Evolutionary conservation across 2,888 invertebrate genomes (phyloP).

Genomic region (Acleris cristana): DNA sequence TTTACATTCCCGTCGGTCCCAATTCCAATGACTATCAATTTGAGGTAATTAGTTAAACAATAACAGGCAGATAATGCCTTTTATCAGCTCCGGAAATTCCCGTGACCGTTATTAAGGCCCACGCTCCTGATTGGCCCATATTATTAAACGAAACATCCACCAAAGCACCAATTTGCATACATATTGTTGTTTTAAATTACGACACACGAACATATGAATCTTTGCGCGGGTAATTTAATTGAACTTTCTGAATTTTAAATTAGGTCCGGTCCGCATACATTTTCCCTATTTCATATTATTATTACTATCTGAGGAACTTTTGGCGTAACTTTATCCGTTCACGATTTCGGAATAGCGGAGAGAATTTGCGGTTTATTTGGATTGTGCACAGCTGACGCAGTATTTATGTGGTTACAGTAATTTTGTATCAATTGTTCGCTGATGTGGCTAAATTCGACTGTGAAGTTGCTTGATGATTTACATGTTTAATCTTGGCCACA

Average conservation of each 20-base stretch:
- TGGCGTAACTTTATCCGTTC: conserved; percentile 39
- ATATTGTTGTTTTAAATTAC: conserved; percentile 48
- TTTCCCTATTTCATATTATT: conserved; percentile 39
- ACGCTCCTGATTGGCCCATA: too few species aligned
- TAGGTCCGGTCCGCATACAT: conserved; percentile 40
- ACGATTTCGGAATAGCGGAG: conserved; percentile 22
- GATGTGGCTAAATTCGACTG: background rate
- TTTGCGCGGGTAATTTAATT: conserved; percentile 40
- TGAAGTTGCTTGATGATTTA: conserved; percentile 3
- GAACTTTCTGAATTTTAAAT: conserved; percentile 41
- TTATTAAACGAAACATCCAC: conserved; percentile 52
- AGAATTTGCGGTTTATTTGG: conserved; percentile 20
- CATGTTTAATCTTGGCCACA: conserved; percentile 18
- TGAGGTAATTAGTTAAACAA: too few species aligned
- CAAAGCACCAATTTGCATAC: conserved; percentile 53
- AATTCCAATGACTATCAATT: too few species aligned
- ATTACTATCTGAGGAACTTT: conserved; percentile 40
- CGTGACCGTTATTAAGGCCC: too few species aligned
- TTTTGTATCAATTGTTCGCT: conserved; percentile 10
- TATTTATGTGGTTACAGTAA: conserved; percentile 7
- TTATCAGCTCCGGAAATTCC: too few species aligned
- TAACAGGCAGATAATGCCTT: too few species aligned
- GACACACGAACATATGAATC: conserved; percentile 41
- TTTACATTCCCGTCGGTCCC: too few species aligned
- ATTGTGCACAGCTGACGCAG: conserved; percentile 6